Percentiles rank a stretch among this genome's conserved stretches.
phyloP scores from a whole-genome alignment of 2,888 invertebrate species.

The Diaprepes abbreviatus region DNA sequence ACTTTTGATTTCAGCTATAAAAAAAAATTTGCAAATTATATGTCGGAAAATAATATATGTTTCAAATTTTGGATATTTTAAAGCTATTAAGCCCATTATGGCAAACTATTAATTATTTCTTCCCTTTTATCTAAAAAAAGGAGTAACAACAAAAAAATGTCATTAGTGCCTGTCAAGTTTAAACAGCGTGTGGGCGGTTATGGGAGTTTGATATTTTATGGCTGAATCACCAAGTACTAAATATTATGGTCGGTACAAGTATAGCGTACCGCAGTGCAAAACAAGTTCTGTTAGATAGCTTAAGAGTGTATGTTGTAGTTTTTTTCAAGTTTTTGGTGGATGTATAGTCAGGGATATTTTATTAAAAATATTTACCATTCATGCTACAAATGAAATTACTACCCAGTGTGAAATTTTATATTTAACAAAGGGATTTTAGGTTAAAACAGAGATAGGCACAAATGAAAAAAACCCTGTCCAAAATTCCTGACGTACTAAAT shows the following conservation, averaged over 20 bases:
- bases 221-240: slow-evolving; percentile 26
- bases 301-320: slow-evolving; percentile 12
- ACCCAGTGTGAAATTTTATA: too few species aligned
- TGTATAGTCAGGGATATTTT: background rate
- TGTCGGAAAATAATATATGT: too few species aligned
- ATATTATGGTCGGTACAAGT: slow-evolving; percentile 31
- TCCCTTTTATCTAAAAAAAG: slow-evolving; percentile 4
- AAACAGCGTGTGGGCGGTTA: slow-evolving; percentile 32
- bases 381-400: too few species aligned
- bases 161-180: slow-evolving; percentile 19
- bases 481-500: too few species aligned
- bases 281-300: slow-evolving; percentile 26
- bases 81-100: too few species aligned
- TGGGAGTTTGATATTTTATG: slow-evolving; percentile 27
- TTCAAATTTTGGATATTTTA: too few species aligned
- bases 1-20: too few species aligned
- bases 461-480: too few species aligned
- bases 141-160: background rate
- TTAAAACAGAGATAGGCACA: too few species aligned
- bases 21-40: too few species aligned
- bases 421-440: too few species aligned
- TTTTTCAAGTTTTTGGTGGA: background rate
- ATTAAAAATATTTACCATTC: too few species aligned
- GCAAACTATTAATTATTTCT: slow-evolving; percentile 4
- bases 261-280: slow-evolving; percentile 34